Evolutionary conservation across 2,888 invertebrate species (phyloP), one percentile per base, ranked within the genome.

Genomic region (Lymantria monacha): DNA sequence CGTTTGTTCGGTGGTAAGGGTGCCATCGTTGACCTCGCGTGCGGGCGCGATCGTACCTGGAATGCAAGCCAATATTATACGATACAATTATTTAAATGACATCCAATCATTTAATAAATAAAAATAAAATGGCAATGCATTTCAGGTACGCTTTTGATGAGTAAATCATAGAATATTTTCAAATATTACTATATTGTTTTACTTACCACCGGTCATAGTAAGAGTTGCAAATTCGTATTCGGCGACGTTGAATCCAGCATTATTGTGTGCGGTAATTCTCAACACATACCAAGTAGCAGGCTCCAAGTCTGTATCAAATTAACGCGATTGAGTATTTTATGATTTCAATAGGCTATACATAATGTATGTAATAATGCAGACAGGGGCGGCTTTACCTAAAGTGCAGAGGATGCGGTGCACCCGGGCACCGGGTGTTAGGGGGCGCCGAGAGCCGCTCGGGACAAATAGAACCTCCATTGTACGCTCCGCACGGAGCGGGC

Each of bases 221-320:
- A 98, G 93, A 1, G 99, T 99, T 13, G 98, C 97, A 85, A 98
- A 98, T 91, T 97, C 97, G 77, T 98, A 97, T 89, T 97, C 97
- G 53, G 97, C 98, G 46, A 98, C 97, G 40, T 97, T 97, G 73
- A 97, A 97, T 46, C 98, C 99, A 55, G 98, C 98, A 72, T 98
- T 98, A 85, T 98, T 98, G 87, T 98, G 97, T 5, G 97, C 97
- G 1, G 97, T 97, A 40, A 98, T 97, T 57, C 97, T 93, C 60
- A 98, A 92, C 72, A 96, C 95, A 79, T 98, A 98, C 97, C 98
- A 97, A 11, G 96, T 97, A 14, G 97, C 98, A 0, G 98, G 97
- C 73, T 97, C 97, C 69, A 98, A 91, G 80, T 98, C 98, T 83
- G 67, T 11, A 40, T 8, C 12, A 22, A 33, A 9, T 38, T 11